These are phyloP conservation scores for Rhegmatorhina hoffmannsi DNA, from an alignment of 2,113 vertebrate genomes.

Conservation along the genomic window DNA sequence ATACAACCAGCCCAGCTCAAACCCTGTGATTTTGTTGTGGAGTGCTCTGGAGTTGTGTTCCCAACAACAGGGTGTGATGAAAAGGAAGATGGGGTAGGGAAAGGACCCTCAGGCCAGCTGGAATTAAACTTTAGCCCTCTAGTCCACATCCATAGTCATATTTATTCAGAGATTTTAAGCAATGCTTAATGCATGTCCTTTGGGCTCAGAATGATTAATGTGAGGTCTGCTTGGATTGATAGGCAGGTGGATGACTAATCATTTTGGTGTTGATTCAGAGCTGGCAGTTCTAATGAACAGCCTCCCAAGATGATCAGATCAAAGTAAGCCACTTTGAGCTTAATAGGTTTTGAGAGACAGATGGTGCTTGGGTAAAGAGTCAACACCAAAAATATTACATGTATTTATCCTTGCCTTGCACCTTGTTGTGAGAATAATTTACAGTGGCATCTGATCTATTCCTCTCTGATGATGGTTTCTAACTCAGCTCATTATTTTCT, in stretches of 20 bases:
- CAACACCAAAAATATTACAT: neutral
- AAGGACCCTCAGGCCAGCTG: neutral
- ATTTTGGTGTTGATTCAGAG: conserved; percentile 22
- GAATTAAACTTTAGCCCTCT: neutral
- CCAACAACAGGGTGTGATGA: neutral
- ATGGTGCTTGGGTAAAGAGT: neutral
- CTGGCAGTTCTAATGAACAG: neutral
- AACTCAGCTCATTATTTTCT: neutral
- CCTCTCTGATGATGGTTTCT: neutral
- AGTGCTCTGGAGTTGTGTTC: neutral
- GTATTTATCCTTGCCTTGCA: neutral
- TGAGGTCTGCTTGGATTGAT: neutral
- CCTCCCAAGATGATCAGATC: conserved; percentile 16
- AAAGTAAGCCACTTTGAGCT: neutral
- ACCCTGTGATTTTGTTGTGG: neutral
- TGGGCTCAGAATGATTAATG: neutral
- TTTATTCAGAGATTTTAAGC: conserved; percentile 3
- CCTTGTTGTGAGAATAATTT: conserved; percentile 13
- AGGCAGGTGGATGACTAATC: conserved; percentile 17
- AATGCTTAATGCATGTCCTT: neutral
- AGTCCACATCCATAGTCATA: neutral
- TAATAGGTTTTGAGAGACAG: conserved; percentile 30
- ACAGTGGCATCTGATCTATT: neutral
- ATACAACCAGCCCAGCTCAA: neutral
- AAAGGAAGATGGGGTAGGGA: neutral